Base-by-base conservation (phyloP, 2,888 invertebrate genomes). In the Abrostola triplasia region DNA sequence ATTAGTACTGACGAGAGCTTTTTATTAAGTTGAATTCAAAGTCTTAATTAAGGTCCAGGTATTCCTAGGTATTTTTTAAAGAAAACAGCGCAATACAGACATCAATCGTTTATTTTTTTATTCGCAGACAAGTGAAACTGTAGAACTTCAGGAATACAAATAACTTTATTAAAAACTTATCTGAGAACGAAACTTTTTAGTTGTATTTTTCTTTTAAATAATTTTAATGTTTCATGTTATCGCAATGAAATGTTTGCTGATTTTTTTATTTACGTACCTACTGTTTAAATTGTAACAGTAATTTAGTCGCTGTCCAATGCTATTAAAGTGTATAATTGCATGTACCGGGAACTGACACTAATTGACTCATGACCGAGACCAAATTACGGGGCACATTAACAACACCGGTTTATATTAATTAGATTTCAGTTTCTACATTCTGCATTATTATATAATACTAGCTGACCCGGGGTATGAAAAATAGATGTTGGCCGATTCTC, bases 101-200 rank as follows among this genome's bases (percentile, higher is more conserved):
- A 9, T 9, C 10, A 47, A 2, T 13, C 6, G 12, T 44, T 6
- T 44, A 8, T 44, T 8, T n/a, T 41, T 7, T 13, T 44, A 8
- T 47, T 47, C 12, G 13, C 4, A 4, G 1, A 24, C 13, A 47
- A 24, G 44, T 24, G 24, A 47, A 9, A 9, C 10, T 24, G 8
- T 24, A 35, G 51, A 70, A 64, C 49, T 41, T 38, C 6, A 9
- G 36, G 42, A 61, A 62, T 55, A 58, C 51, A 56, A 67, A 76
- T 53, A 66, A 67, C 56, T 67, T 70, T 65, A 55, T 60, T 65
- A 61, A 62, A 76, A 66, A 73, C 64, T 66, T 61, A 52, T 60
- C 56, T 48, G 49, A 53, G 47, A 55, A 67, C 12, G 57, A 59
- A 57, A 47, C 36, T 52, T 55, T 57, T 58, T 49, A 50, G 10